Evolutionary conservation across 2,888 invertebrate species (phyloP), one percentile per base, ranked within the genome.

Genomic region (Pterostichus madidus): DNA sequence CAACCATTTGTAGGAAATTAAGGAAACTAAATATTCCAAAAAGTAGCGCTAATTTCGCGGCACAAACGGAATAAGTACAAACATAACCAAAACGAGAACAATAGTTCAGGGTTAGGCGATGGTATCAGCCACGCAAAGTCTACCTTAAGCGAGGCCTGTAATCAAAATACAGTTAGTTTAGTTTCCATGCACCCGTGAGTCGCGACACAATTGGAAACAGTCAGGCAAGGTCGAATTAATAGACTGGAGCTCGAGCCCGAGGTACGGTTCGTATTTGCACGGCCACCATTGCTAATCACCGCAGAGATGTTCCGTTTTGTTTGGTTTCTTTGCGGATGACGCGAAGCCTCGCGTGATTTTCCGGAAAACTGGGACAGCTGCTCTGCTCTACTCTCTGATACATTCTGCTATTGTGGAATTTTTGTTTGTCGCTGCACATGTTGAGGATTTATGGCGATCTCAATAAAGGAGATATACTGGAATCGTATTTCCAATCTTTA

Each of bases 131-230:
- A 83, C 83, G 83, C 83, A 83, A 82, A 68, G 49, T 77, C 83
- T 77, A 83, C 83, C 83, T 83, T 83, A 81, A 83, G 77, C 83
- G 77, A 64, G 77, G 64, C 64, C 83, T 77, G 77, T 83, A 83
- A 83, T 83, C 83, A 83, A 83, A 83, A 83, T 53, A 83, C 83
- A 83, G 83, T 83, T 83, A 83, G 83, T 83, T 83, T 83, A 83
- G 83, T 83, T 83, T 77, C 52, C 83, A 77, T 83, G 77, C 83
- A 77, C 77, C 64, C 44, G 56, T 15, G 59, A 24, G 73, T 56
- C 35, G 53, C 75, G 75, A 75, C 75, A 75, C 75, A 75, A 75
- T 75, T 75, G 75, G 77, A 77, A 77, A 59, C 77, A 77, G 77
- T 77, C 77, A 77, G 77, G 77, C 77, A 59, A 77, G 53, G 53